Conservation (phyloP, 2,888 invertebrate species). For the Leptinotarsa peninsularis region DNA sequence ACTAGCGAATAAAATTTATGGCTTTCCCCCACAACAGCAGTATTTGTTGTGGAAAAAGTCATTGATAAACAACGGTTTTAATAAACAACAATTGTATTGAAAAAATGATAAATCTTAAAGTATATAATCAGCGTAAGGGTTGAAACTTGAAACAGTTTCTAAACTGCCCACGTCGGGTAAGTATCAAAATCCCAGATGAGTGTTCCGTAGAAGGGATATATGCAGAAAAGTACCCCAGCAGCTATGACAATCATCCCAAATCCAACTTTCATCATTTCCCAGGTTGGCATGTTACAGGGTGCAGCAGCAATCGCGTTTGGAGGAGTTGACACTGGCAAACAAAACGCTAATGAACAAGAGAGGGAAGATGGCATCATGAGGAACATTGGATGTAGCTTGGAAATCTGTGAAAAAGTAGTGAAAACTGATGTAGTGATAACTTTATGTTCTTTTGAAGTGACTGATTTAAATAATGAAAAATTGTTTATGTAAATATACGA, state of each 20-base stretch:
- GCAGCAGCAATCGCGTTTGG: slow-evolving; percentile 94
- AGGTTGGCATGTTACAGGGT: slow-evolving; percentile 83
- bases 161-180: slow-evolving; percentile 73
- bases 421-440: neutral
- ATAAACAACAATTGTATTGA: neutral
- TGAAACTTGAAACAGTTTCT: neutral
- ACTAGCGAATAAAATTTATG: no score
- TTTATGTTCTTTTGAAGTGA: no score
- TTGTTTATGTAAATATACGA: no score
- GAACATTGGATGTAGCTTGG: slow-evolving; percentile 83
- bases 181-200: slow-evolving; percentile 74
- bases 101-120: neutral
- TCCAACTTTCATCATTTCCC: slow-evolving; percentile 80
- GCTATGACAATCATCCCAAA: slow-evolving; percentile 80
- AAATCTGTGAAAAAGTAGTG: slow-evolving; percentile 68
- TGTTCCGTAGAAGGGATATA: slow-evolving; percentile 81
- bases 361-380: slow-evolving; percentile 90
- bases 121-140: neutral
- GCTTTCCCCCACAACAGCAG: no score
- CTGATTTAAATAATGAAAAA: no score
- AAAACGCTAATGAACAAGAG: slow-evolving; percentile 91
- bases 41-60: no score
- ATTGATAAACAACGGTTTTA: no score
- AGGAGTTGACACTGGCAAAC: slow-evolving; percentile 95
- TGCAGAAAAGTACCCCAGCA: slow-evolving; percentile 75